Evolutionary conservation across 2,113 vertebrate species (phyloP).

Genomic region (Lophura nycthemera): DNA sequence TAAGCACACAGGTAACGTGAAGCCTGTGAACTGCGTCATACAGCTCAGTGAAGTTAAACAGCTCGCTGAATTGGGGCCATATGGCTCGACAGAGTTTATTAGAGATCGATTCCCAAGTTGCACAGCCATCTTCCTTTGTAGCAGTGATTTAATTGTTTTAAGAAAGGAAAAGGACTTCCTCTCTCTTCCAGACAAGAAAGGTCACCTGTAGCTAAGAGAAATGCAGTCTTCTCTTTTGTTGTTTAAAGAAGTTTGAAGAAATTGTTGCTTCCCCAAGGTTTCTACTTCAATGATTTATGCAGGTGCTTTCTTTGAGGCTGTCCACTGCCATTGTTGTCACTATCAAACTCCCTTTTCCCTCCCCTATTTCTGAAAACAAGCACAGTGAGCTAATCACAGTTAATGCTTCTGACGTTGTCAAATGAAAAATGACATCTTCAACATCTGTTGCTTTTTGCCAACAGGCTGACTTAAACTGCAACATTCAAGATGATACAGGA

Average conservation of each 20-base stretch:
- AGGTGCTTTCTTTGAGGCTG: not conserved
- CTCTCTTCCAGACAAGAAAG: not conserved
- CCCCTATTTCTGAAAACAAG: not conserved
- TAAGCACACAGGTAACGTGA: rapidly evolving
- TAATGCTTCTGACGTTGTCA: not conserved
- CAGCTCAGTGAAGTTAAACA: not conserved
- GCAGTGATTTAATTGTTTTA: not conserved
- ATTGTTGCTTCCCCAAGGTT: not conserved
- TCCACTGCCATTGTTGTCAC: not conserved
- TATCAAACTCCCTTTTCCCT: not conserved
- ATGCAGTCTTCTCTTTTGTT: not conserved
- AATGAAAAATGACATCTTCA: not conserved
- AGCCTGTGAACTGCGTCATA: not conserved
- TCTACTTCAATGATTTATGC: not conserved
- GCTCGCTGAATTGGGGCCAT: not conserved
- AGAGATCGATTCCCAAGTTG: rapidly evolving
- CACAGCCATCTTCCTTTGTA: not conserved
- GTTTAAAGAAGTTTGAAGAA: not conserved
- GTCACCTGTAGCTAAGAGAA: not conserved
- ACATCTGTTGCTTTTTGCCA: conserved; percentile 10
- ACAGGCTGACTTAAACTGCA: conserved; percentile 98
- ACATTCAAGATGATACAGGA: conserved; percentile 94
- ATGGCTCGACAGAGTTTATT: not conserved
- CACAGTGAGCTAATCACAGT: not conserved
- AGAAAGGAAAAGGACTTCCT: not conserved